Base-by-base conservation (phyloP, 2,113 vertebrate genomes). In the Tenrec ecaudatus region DNA sequence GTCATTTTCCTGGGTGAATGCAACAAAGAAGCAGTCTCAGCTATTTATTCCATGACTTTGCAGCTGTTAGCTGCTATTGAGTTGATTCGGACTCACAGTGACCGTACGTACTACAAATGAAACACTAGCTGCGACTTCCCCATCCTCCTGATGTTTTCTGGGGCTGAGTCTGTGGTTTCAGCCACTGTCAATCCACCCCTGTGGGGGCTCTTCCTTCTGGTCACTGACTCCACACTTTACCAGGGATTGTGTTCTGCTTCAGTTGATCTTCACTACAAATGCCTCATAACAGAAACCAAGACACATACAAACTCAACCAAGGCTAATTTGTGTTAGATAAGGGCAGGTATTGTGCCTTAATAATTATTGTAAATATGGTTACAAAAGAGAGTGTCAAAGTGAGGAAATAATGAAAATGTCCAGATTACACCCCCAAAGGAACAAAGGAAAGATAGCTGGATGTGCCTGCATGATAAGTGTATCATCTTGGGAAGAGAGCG, bases 271-370 rank as follows among this genome's bases (percentile, higher is more conserved):
- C 60, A 77, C 23, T 62, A 1, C 47, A 40, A 62, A 38, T 60
- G 57, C 90, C 40, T 86, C 38, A 82, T 57, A 64, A 83, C 19
- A 82, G 76, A 82, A 89, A 43, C 68, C 17, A 69, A 89, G 53
- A 75, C 25, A 90, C 16, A 90, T 23, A 66, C 77, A 75, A 79
- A 80, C 20, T 75, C 47, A 90, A 75, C 2, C 62, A 86, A 64
- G 53, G 17, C 16, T 94, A 53, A 36, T 69, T 43, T 76, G 27
- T 69, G n/a, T 68, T 77, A 19, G 81, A 33, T 62, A 92, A 90
- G 22, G 4, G 38, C 57, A 2, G 47, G 3, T 10, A 29, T 64
- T 47, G 38, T 69, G 47, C 23, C 62, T 40, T 76, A 57, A 77
- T 47, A 27, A 53, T 47, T 20, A n/a, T 66, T 68, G 31, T 12